Evolutionary conservation across 1,140 invertebrate genomes (phyloP), one percentile per base, ranked within the genome.

Genomic region (Sarcophaga peregrina): DNA sequence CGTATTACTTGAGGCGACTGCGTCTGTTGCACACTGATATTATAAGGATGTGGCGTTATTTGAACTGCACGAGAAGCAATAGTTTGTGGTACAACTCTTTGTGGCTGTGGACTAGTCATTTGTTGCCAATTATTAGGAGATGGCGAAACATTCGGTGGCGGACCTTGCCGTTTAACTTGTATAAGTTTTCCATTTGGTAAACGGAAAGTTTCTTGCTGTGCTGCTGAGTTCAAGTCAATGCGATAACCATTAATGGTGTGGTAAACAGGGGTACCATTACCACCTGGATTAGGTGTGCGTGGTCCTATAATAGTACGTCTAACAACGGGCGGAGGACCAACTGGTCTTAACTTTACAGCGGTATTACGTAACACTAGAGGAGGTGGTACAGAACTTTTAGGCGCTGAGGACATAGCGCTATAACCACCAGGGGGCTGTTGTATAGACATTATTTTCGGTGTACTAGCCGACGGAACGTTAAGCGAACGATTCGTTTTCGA

Each of bases 211-310:
- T 90, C 89, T 80, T 90, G 90, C 25, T 89, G 88, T 0, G 90
- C 88, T 0, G 90, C 90, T 9, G 86, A 88, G 83, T 90, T 90
- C n/a, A 90, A 83, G 83, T 90, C 90, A 50, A 90, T 89, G 0
- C 89, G 88, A 82, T 85, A 90, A 0, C 90, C 90, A 54, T 89
- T 90, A 8, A 90, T 89, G 1, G 87, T 90, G 84, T 90, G 89
- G 54, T 89, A 90, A 20, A 90, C 89, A 0, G 89, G 89, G 0
- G 87, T 84, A 8, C 75, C 73, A 37, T 48, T 83, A 1, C 76
- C 47, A 8, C 68, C 62, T 5, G 50, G 37, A 10, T 50, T 46
- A 1, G 83, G 68, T 52, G 54, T 72, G 0, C 83, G 75, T 20
- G 76, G 76, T 58, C 78, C 82, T 20, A 83, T 74, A 20, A 83